phyloP scores from a whole-genome alignment of 2,888 invertebrate genomes.

The Eupithecia abbreviata region DNA sequence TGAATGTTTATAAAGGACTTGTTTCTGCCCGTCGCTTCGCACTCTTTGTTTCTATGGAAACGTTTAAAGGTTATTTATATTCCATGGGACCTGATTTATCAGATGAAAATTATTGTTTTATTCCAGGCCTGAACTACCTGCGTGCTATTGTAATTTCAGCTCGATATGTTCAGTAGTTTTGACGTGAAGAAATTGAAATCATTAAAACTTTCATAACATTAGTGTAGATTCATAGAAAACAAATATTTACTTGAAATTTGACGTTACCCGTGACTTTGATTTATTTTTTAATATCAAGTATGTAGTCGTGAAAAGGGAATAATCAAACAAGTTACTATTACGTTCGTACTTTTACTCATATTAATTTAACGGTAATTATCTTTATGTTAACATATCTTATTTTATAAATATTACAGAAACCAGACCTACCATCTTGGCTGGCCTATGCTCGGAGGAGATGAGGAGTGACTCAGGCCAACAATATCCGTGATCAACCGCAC shows the following conservation, averaged over 20 bases:
- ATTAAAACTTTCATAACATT: background rate
- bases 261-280: too few species aligned
- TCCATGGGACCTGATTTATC: background rate
- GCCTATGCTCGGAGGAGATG: constrained; percentile 98
- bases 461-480: constrained; percentile 85
- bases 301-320: background rate
- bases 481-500: constrained; percentile 63
- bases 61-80: background rate
- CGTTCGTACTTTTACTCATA: background rate
- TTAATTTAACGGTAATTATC: background rate
- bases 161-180: too few species aligned
- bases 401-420: constrained; percentile 67
- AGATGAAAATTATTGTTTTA: background rate
- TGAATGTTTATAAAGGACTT: background rate
- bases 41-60: background rate
- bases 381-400: background rate
- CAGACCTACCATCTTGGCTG: constrained; percentile 82
- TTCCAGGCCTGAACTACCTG: background rate
- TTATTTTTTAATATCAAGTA: background rate
- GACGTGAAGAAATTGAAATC: background rate
- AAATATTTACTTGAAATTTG: background rate
- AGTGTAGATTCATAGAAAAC: background rate
- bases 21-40: background rate
- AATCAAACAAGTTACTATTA: background rate
- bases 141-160: background rate